These are phyloP conservation scores for Chaenogobius annularis DNA, from an alignment of 2,113 vertebrate species.

Conservation along the genomic window DNA sequence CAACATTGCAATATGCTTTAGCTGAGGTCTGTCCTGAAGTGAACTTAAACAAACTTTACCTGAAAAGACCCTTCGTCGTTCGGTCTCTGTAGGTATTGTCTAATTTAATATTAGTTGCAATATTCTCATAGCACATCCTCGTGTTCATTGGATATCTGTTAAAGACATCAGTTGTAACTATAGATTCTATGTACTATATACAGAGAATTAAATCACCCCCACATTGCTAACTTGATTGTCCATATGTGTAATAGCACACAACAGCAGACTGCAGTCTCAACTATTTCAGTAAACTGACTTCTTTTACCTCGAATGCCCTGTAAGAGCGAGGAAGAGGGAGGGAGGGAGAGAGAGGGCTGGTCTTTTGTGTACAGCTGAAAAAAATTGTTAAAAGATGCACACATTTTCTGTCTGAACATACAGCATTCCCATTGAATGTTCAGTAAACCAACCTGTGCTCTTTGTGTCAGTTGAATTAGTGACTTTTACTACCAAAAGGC, in stretches of 20 bases:
- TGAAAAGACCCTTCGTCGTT: background rate
- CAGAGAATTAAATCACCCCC: background rate
- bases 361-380: background rate
- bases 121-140: background rate
- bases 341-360: background rate
- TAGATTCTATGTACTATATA: background rate
- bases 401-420: background rate
- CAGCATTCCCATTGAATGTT: background rate
- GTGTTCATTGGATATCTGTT: background rate
- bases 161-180: background rate
- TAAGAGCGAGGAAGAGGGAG: background rate
- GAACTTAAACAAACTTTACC: background rate
- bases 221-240: background rate
- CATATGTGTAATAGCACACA: background rate
- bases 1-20: background rate
- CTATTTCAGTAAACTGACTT: background rate
- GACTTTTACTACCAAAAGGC: too few relatives aligned
- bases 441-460: too few relatives aligned
- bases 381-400: background rate
- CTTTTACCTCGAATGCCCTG: conserved; percentile 8
- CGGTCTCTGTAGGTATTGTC: background rate
- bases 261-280: background rate
- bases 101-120: background rate
- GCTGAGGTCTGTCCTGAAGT: background rate
- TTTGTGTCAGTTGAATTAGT: too few relatives aligned